Evolutionary conservation across 2,113 vertebrate genomes (phyloP).

Genomic region (Origma solitaria): DNA sequence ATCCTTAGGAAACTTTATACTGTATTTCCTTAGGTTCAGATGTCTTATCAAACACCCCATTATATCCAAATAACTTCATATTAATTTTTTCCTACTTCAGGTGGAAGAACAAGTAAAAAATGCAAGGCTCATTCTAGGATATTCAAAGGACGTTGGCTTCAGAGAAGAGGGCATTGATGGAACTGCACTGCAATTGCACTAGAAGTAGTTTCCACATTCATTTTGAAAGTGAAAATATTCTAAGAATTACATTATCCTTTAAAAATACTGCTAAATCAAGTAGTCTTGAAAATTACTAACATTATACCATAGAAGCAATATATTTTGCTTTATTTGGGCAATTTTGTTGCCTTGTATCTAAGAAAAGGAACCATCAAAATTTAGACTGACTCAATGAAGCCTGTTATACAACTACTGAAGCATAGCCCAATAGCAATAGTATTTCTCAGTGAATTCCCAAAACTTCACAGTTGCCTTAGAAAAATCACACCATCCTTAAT

Average conservation of each 20-base stretch:
- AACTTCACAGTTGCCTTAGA: neutral
- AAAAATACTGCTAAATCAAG: neutral
- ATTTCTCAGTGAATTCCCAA: neutral
- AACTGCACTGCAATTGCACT: neutral
- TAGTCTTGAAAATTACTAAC: neutral
- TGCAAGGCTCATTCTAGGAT: neutral
- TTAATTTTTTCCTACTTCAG: neutral
- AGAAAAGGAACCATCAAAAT: neutral
- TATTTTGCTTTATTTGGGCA: neutral
- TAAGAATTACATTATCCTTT: neutral
- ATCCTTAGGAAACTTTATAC: neutral
- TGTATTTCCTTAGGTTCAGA: neutral
- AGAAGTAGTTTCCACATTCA: neutral
- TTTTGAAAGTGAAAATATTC: neutral
- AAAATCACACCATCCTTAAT: neutral
- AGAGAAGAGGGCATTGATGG: neutral
- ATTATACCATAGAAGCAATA: neutral
- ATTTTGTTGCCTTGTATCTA: neutral
- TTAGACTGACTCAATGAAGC: neutral
- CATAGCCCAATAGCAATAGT: accelerated
- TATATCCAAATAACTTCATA: neutral
- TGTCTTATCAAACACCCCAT: neutral
- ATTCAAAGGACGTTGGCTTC: accelerated
- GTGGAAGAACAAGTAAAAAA: neutral
- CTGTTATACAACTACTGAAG: neutral